Evolutionary conservation across 92 coral and sea anemone genomes (phyloP), one percentile per base, ranked within the genome.

Genomic region (Desmophyllum pertusum): DNA sequence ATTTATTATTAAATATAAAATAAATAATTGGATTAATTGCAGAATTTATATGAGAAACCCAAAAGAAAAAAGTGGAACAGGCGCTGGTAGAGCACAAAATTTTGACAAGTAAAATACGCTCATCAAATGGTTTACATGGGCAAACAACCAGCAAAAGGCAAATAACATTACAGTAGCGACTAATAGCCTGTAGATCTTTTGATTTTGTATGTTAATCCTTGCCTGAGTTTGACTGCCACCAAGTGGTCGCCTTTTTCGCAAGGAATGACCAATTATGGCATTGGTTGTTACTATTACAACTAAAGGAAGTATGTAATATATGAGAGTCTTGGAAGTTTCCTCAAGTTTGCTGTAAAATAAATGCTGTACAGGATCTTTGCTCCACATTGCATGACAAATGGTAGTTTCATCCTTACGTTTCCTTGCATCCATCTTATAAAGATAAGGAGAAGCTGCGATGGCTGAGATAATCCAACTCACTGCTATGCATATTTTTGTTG

Each of bases 141-240:
- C 88, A 18, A 87, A 87, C 73, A 83, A 81, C 92, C 92, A 88
- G 51, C 92, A 84, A 62, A 88, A 50, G 38, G 92, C 88, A 64
- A 88, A 83, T 59, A 88, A 37, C 18, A 74, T 30, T 55, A 88
- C 85, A 27, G 77, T 84, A 67, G 81, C 71, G 39, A 88, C 88
- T 50, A 88, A 25, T 5, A 73, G 17, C 38, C 17, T 42, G 14
- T 23, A 73, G 10, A 73, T 73, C 23, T n/a, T 73, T 73, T 43
- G 81, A 71, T 88, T 88, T 25, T 70, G 74, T 29, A 72, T 78
- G 75, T 70, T 78, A 37, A 87, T 69, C 39, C 66, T 75, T 18
- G 41, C 67, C 71, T 83, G 88, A 18, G 73, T 43, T 48, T 78
- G 81, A 23, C 80, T 53, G 33, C 77, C 45, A n/a, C 88, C 91